Evolutionary conservation across 2,797 vertebrate species (phyloP), one percentile per base, ranked within the genome.

Genomic region (Enteromius viviparus): DNA sequence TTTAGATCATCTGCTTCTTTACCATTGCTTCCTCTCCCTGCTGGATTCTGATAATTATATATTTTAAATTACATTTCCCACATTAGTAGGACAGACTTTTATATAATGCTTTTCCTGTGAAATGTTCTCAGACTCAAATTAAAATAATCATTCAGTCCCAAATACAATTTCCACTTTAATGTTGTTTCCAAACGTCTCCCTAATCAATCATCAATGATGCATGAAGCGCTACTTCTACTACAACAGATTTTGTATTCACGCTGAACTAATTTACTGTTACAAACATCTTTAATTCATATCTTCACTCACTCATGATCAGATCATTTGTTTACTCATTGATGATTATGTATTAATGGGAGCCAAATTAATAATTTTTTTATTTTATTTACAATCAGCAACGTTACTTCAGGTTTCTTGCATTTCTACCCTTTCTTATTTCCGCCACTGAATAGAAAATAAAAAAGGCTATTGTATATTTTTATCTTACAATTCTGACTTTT

Each of bases 141-240:
- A 23, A 32, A 26, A 71, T 70, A 70, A 80, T 80, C 23, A n/a
- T 80, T 70, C 6, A 21, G 23, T 70, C 78, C 78, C 66, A 23
- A 78, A 66, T 66, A 29, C 51, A 55, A 69, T 69, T 42, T 69
- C 34, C 49, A 53, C 64, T 53, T 14, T 69, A 53, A 40, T 42
- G 65, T 69, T 55, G 49, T 69, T 55, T 55, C n/a, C 53, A 42
- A 69, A 42, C 17, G 15, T 70, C 34, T 68, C 14, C 19, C 62
- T 34, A 47, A 42, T 58, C 37, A 29, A 14, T 60, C 68, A 62
- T 71, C 17, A 58, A 32, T 72, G 40, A 72, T 64, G 26, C 40
- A 49, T 74, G 42, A 62, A 49, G 42, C 19, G 4, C 47, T 66
- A 37, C 21, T 78, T 34, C n/a, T 8, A 26, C 26, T 81, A 60